These are phyloP conservation scores for Bolinopsis microptera DNA, from an alignment of 37 sponge, comb jelly and placozoan species.

Conservation along the genomic window DNA sequence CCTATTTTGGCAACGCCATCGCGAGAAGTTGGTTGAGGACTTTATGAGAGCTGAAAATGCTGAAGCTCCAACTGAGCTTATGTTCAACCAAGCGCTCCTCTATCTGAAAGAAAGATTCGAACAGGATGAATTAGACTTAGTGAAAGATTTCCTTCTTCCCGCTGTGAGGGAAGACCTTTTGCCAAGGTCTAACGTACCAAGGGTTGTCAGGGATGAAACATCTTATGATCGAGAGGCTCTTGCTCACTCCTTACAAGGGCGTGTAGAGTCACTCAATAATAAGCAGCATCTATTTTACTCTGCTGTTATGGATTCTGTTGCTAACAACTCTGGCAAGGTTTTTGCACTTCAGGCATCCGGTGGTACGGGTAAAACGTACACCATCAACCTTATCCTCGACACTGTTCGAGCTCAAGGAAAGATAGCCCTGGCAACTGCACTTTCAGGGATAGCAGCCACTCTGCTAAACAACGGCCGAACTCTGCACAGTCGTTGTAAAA, in stretches of 20 bases:
- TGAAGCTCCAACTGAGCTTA: background rate
- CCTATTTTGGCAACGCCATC: conserved; percentile 4
- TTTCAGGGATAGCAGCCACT: conserved; percentile 20
- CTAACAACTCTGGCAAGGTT: background rate
- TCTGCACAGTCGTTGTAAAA: background rate
- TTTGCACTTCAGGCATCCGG: conserved; percentile 60
- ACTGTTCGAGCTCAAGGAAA: background rate
- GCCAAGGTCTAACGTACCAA: background rate
- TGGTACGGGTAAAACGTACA: conserved; percentile 65
- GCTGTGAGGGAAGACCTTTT: no score
- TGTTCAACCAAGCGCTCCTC: background rate
- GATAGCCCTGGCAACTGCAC: background rate
- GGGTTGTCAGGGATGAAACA: background rate
- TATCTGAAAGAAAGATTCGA: background rate
- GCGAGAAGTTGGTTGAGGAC: background rate
- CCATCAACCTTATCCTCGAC: conserved; percentile 60
- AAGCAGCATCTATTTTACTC: background rate
- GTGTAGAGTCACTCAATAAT: background rate
- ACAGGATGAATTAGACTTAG: background rate
- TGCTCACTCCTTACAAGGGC: background rate
- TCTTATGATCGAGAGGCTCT: background rate
- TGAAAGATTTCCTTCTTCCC: background rate
- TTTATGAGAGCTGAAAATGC: background rate
- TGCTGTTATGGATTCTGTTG: background rate
- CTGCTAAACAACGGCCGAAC: conserved; percentile 9